Evolutionary conservation across 2,888 invertebrate species (phyloP), one percentile per base, ranked within the genome.

Genomic region (Athripsodes cinereus): DNA sequence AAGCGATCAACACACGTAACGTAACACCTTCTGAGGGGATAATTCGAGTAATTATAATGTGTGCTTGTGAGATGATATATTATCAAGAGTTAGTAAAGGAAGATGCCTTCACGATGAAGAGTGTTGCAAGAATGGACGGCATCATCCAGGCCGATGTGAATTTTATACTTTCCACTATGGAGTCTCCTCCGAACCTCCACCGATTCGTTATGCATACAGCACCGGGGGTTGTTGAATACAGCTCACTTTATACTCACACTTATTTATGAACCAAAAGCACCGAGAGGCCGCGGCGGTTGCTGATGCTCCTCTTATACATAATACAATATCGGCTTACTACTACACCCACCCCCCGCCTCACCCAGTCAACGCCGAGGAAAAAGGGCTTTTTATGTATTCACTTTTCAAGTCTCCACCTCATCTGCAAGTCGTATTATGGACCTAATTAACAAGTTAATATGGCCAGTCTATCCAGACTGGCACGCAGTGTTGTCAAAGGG

Each of bases 381-480:
- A 81, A 81, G 80, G 80, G 80, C 82, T 83, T 83, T 84, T 84
- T 78, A 78, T 74, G 74, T 83, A 84, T 83, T 83, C 84, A 82
- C 81, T 81, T 81, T 74, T 75, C 77, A 80, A 81, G 79, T 81
- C 79, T 71, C 78, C 77, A 76, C 78, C 87, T 88, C 88, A 88
- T 88, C 88, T 88, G 88, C 87, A 88, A 88, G 87, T 88, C 88
- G 85, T 87, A 88, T 87, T 87, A 86, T 87, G 85, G 84, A 86
- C 85, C 88, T 88, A 88, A 88, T 88, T 88, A 88, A 87, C 88
- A 88, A 88, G 88, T 88, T 87, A 87, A 87, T 88, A 87, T 85
- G 87, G 87, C 83, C 82, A 85, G 85, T 84, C 83, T 81, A 83
- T 81, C 82, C 82, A 80, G 79, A 69, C 69, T 71, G 78, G 78